These are phyloP conservation scores for Paramisgurnus dabryanus DNA, from an alignment of 2,113 vertebrate genomes.

Conservation along the genomic window DNA sequence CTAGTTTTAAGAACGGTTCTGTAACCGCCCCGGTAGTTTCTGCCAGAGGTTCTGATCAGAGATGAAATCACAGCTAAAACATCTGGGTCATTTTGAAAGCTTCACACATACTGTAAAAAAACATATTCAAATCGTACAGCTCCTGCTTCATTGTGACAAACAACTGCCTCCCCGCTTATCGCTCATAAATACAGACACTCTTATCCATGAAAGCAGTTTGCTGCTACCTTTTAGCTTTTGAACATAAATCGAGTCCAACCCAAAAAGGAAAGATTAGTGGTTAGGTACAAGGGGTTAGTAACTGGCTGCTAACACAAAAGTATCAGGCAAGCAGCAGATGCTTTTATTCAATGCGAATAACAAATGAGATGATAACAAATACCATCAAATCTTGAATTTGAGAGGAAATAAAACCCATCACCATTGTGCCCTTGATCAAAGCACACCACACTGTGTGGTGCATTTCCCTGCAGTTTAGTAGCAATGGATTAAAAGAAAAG, in stretches of 20 bases:
- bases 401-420: no score
- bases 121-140: not conserved
- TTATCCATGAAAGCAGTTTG: not conserved
- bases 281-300: no score
- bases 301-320: no score
- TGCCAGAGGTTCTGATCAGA: conserved; percentile 52
- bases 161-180: not conserved
- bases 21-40: not conserved
- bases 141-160: not conserved
- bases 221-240: not conserved
- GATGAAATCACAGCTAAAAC: conserved; percentile 62
- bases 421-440: no score
- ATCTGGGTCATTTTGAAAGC: conserved; percentile 57
- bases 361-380: no score
- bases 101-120: not conserved
- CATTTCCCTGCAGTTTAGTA: no score
- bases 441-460: no score
- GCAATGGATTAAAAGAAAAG: no score
- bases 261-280: not conserved
- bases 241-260: conserved; percentile 4
- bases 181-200: not conserved
- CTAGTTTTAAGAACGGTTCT: conserved; percentile 26
- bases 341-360: no score
- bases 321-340: no score
- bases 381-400: no score